Conservation (phyloP, 1,140 invertebrate genomes). For the Dendroctonus valens region DNA sequence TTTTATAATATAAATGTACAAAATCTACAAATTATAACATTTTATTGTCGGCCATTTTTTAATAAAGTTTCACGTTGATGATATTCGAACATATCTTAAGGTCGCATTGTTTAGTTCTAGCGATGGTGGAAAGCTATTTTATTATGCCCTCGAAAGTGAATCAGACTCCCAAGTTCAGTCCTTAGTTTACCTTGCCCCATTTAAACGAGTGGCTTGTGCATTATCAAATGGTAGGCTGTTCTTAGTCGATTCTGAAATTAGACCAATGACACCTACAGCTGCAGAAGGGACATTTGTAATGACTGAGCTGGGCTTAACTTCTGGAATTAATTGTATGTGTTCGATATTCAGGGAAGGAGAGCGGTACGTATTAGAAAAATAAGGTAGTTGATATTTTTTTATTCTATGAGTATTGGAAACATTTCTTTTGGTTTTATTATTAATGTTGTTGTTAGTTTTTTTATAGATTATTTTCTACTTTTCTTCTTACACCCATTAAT, state of each 20-base stretch:
- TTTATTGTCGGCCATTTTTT: no score
- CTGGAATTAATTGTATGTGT: constrained; percentile 60
- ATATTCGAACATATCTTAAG: no score
- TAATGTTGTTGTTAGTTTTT: no score
- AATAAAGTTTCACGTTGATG: no score
- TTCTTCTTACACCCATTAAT: no score
- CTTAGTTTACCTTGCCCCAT: constrained; percentile 62
- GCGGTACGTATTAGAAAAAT: constrained; percentile 45
- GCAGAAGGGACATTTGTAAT: constrained; percentile 72
- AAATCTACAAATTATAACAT: no score
- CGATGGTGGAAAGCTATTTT: constrained; percentile 58
- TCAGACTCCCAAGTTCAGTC: constrained; percentile 60
- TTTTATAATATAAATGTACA: no score
- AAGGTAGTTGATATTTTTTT: no score
- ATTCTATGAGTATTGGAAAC: no score
- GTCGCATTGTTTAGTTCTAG: constrained; percentile 48
- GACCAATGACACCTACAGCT: constrained; percentile 60
- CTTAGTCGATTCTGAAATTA: constrained; percentile 62
- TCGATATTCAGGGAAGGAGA: constrained; percentile 51
- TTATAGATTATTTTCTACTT: no score
- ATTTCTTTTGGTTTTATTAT: no score
- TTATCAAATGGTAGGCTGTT: constrained; percentile 73
- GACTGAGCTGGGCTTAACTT: constrained; percentile 70
- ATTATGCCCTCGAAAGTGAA: constrained; percentile 57
- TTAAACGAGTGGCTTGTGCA: constrained; percentile 71